Conservation (phyloP, 1,140 invertebrate species). For the Drosophila orena region DNA sequence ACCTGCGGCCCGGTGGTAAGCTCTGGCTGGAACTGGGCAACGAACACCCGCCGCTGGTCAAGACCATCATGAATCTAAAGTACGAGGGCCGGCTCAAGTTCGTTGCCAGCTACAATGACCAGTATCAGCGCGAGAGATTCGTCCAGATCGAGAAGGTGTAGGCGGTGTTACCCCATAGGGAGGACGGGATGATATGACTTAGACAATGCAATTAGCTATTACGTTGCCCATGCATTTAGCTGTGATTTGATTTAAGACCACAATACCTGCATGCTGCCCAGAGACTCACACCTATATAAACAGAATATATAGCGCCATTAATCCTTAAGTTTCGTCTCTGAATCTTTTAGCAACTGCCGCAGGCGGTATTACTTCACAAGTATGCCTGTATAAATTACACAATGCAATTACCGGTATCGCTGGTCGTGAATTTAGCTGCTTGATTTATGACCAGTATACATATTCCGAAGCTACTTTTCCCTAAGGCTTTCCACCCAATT, state of each 20-base stretch:
- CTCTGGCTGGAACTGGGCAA: constrained; percentile 88
- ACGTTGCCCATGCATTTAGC: constrained; percentile 60
- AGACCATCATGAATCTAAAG: constrained; percentile 85
- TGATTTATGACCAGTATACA: background rate
- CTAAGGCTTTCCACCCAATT: no score
- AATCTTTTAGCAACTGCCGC: background rate
- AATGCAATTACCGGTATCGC: no score
- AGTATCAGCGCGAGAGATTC: constrained; percentile 87
- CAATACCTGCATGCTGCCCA: constrained; percentile 36
- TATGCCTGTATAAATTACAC: background rate
- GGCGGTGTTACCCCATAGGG: background rate
- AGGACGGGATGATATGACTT: constrained; percentile 25
- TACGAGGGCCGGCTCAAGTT: constrained; percentile 84
- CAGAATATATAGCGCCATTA: constrained; percentile 24
- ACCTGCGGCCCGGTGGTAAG: constrained; percentile 85
- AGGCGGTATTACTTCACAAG: background rate
- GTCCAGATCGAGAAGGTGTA: constrained; percentile 86
- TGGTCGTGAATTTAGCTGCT: no score
- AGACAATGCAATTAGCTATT: constrained; percentile 61
- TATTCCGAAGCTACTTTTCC: no score
- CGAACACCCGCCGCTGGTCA: constrained; percentile 86
- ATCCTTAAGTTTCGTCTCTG: background rate
- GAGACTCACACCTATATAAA: constrained; percentile 49
- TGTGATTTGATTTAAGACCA: constrained; percentile 59
- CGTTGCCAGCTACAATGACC: constrained; percentile 86